Conservation (phyloP, 1,140 invertebrate species). For the Scaptomyza hsui region DNA sequence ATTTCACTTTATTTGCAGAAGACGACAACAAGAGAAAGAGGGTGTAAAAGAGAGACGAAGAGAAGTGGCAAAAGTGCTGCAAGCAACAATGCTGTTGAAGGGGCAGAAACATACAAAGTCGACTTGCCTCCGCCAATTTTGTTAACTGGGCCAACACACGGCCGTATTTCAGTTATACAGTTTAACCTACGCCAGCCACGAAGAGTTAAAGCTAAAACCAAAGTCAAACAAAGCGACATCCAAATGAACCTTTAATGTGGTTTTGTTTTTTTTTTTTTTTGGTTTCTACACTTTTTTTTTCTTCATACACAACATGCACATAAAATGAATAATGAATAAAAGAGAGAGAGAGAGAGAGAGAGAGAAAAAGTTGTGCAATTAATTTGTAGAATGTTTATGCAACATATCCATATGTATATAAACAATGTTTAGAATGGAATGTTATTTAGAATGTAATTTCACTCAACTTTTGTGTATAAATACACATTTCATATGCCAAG, state of each 20-base stretch:
- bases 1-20: constrained; percentile 73
- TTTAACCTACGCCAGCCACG: constrained; percentile 40
- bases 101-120: constrained; percentile 10
- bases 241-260: constrained; percentile 80
- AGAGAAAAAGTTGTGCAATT: too few species aligned
- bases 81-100: constrained; percentile 19
- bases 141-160: constrained; percentile 40
- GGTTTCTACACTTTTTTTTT: too few species aligned
- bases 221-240: constrained; percentile 71
- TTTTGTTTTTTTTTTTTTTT: constrained; percentile 58
- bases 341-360: too few species aligned
- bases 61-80: constrained; percentile 74
- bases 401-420: too few species aligned
- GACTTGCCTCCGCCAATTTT: constrained; percentile 28
- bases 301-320: constrained; percentile 16
- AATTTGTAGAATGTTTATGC: too few species aligned
- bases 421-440: too few species aligned
- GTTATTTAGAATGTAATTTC: too few species aligned
- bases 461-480: too few species aligned
- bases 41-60: constrained; percentile 1
- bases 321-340: too few species aligned
- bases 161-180: constrained; percentile 45
- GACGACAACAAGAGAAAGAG: constrained; percentile 24
- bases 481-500: too few species aligned
- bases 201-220: constrained; percentile 18